phyloP scores from a whole-genome alignment of 2,888 invertebrate genomes.

The Neocrepidodera transversa region DNA sequence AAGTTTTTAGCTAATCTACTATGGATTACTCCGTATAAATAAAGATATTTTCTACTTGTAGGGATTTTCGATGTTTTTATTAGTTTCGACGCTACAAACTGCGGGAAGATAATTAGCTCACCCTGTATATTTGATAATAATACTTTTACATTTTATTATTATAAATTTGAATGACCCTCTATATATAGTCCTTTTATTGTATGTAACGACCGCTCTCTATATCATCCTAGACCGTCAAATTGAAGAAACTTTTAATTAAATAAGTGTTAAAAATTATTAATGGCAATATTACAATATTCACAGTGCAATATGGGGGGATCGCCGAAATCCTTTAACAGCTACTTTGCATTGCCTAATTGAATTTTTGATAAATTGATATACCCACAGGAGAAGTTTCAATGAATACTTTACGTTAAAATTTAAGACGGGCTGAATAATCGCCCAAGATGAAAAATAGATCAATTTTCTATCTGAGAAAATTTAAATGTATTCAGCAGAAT shows the following conservation, averaged over 20 bases:
- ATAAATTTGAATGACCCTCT: too few species aligned
- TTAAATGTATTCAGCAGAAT: conserved; percentile 7
- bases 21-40: too few species aligned
- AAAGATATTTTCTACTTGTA: too few species aligned
- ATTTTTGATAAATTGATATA: conserved; percentile 29
- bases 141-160: too few species aligned
- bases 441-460: conserved; percentile 11
- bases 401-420: conserved; percentile 24
- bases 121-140: too few species aligned
- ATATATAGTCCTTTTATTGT: too few species aligned
- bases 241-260: conserved; percentile 31
- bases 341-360: conserved; percentile 36
- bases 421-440: conserved; percentile 6
- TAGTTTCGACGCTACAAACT: too few species aligned
- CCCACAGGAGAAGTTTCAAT: conserved; percentile 21
- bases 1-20: too few species aligned
- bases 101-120: too few species aligned
- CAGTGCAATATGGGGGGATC: conserved; percentile 23
- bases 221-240: conserved; percentile 16
- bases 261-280: conserved; percentile 33
- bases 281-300: conserved; percentile 30
- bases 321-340: conserved; percentile 25
- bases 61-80: too few species aligned
- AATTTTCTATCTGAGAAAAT: conserved; percentile 11
- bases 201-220: not conserved